Evolutionary conservation across 1,140 invertebrate species (phyloP).

Genomic region (Platyscapa corneri): DNA sequence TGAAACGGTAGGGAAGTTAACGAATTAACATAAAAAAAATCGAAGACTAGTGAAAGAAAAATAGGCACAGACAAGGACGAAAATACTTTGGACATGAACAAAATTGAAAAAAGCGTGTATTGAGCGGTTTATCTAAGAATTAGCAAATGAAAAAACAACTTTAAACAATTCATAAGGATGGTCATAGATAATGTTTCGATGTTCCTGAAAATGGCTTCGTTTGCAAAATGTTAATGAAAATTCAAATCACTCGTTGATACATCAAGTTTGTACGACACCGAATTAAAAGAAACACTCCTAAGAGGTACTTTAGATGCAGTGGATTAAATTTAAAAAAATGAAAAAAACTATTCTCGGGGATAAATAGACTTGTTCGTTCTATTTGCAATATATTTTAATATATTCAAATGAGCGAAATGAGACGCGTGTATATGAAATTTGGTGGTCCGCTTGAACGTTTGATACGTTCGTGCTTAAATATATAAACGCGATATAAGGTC

Average conservation of each 20-base stretch:
- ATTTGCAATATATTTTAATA: not conserved
- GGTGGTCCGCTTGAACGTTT: not conserved
- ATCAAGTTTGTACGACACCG: no score
- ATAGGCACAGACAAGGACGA: not conserved
- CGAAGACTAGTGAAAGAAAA: not conserved
- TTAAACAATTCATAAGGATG: not conserved
- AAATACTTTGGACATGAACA: not conserved
- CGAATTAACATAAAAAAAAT: not conserved
- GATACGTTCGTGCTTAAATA: not conserved
- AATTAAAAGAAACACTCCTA: no score
- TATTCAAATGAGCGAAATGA: not conserved
- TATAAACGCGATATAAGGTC: not conserved
- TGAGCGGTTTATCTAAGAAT: no score
- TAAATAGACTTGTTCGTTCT: not conserved
- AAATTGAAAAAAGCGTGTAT: no score
- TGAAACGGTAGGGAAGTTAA: conserved; percentile 2
- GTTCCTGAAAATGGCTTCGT: no score
- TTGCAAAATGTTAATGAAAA: no score
- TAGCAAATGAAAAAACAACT: no score
- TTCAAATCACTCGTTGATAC: no score
- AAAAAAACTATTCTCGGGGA: not conserved
- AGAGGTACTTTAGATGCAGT: no score
- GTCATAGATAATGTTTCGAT: not conserved
- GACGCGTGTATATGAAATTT: not conserved
- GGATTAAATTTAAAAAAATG: no score